These are phyloP conservation scores for Salminus brasiliensis DNA, from an alignment of 2,113 vertebrate genomes.

Conservation along the genomic window DNA sequence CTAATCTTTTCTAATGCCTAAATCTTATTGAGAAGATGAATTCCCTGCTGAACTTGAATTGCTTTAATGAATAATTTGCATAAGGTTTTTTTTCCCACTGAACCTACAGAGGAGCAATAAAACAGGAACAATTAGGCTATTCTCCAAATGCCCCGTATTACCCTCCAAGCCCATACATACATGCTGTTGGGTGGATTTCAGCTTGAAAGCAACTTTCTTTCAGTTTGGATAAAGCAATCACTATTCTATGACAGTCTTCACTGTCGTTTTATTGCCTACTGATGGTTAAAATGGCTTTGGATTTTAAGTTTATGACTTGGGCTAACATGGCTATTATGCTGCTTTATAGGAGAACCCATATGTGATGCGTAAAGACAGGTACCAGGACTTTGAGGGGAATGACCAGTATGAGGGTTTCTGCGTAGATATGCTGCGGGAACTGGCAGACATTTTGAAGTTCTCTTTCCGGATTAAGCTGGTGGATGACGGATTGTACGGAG, in stretches of 20 bases:
- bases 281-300: constrained; percentile 18
- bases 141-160: not conserved
- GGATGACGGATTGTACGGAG: constrained; percentile 88
- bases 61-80: not conserved
- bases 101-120: constrained; percentile 2
- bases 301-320: constrained; percentile 18
- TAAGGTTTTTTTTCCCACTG: not conserved
- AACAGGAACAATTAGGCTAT: not conserved
- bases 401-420: constrained; percentile 91
- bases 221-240: constrained; percentile 7
- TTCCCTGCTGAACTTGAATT: not conserved
- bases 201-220: not conserved
- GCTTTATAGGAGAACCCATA: constrained; percentile 85
- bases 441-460: constrained; percentile 86
- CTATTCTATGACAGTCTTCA: constrained; percentile 27
- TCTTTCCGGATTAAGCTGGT: constrained; percentile 88
- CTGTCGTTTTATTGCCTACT: constrained; percentile 27
- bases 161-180: not conserved
- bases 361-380: constrained; percentile 84
- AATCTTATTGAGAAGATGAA: not conserved
- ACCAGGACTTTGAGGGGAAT: constrained; percentile 79
- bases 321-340: constrained; percentile 17
- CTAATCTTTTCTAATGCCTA: not conserved
- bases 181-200: not conserved
- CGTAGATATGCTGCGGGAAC: constrained; percentile 89